Conservation (phyloP, 2,888 invertebrate species). For the Villa cingulata region DNA sequence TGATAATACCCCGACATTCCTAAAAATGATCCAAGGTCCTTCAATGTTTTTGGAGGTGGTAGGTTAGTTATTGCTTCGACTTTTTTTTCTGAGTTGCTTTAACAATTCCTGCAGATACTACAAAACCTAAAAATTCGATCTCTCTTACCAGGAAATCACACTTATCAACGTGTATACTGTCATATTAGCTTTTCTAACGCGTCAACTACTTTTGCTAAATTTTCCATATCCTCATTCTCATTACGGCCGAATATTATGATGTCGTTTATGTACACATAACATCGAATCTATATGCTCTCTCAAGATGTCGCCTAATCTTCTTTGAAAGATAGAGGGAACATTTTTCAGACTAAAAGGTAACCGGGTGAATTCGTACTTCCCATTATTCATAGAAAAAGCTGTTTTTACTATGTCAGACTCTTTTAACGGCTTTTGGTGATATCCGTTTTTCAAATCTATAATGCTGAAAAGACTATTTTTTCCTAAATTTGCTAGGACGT, state of each 20-base stretch:
- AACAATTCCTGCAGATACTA: conserved; percentile 17
- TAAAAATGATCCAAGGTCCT: conserved; percentile 13
- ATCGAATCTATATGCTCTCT: conserved; percentile 8
- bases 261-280: conserved; percentile 10
- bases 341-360: conserved; percentile 1
- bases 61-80: conserved; percentile 14
- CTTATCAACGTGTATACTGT: conserved; percentile 17
- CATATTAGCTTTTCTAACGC: conserved; percentile 8
- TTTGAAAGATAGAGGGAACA: conserved; percentile 1
- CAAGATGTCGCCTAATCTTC: background rate
- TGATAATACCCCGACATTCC: conserved; percentile 14
- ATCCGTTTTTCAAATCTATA: background rate
- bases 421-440: background rate
- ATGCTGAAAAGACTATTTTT: conserved; percentile 1
- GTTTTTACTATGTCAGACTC: conserved; percentile 1
- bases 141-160: conserved; percentile 20
- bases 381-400: background rate
- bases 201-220: conserved; percentile 1
- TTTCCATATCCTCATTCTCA: conserved; percentile 7
- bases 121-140: conserved; percentile 24
- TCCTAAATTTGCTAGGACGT: too few species aligned
- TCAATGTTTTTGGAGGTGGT: conserved; percentile 12
- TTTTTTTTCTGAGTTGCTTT: conserved; percentile 18
- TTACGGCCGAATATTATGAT: conserved; percentile 7
- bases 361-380: background rate